A percentile compares a stretch with the other conserved stretches of the same genome.
phyloP scores from a whole-genome alignment of 2,888 invertebrate genomes.

The Emmelina monodactyla region DNA sequence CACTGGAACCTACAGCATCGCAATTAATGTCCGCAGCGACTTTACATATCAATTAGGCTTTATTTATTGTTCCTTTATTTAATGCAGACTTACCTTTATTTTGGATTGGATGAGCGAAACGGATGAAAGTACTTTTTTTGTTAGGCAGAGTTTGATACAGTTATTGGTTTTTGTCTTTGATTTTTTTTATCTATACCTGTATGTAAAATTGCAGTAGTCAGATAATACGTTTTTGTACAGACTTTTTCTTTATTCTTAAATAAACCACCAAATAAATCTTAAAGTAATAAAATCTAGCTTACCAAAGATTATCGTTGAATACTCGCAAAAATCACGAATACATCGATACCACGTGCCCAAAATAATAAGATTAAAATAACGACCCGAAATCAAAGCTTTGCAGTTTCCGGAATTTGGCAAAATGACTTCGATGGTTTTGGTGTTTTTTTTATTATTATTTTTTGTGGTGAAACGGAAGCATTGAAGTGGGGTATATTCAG shows the following conservation, averaged over 20 bases:
- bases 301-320: slow-evolving; percentile 29
- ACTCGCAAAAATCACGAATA: slow-evolving; percentile 48
- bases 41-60: slow-evolving; percentile 15
- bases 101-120: too few relatives aligned
- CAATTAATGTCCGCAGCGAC: slow-evolving; percentile 26
- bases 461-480: slow-evolving; percentile 32
- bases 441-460: neutral
- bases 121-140: too few relatives aligned
- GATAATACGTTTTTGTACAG: neutral
- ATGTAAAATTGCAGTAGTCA: neutral
- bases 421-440: slow-evolving; percentile 18
- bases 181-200: neutral
- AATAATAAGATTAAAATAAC: slow-evolving; percentile 46
- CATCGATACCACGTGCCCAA: slow-evolving; percentile 51
- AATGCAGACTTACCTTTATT: too few relatives aligned
- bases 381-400: slow-evolving; percentile 32
- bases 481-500: slow-evolving; percentile 24
- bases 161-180: too few relatives aligned
- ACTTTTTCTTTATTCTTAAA: neutral
- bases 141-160: too few relatives aligned
- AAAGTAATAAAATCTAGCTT: neutral
- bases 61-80: too few relatives aligned
- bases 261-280: neutral
- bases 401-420: slow-evolving; percentile 44
- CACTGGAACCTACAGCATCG: slow-evolving; percentile 20